Conservation (phyloP, 2,888 invertebrate species). For the Diogma glabrata region DNA sequence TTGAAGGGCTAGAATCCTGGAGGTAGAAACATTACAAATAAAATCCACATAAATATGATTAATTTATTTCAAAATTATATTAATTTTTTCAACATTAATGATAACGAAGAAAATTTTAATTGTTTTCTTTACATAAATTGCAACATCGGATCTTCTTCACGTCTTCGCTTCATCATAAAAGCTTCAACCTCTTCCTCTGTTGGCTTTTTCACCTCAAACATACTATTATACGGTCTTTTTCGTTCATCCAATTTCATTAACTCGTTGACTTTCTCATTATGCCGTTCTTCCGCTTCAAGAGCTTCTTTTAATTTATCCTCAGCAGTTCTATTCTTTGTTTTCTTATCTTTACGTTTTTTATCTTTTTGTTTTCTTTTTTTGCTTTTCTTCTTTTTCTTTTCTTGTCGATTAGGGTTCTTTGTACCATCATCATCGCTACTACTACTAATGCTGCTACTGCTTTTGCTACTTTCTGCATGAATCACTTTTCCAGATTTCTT, state of each 20-base stretch:
- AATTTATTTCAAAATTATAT: background rate
- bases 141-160: constrained; percentile 91
- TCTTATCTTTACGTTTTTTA: constrained; percentile 31
- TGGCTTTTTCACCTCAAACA: constrained; percentile 71
- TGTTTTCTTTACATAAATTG: constrained; percentile 42
- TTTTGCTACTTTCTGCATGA: background rate
- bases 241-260: constrained; percentile 70
- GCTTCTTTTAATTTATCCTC: constrained; percentile 52
- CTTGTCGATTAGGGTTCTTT: background rate
- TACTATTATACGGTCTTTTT: constrained; percentile 87
- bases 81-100: background rate
- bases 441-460: background rate
- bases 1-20: too few relatives aligned
- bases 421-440: background rate
- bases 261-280: constrained; percentile 48
- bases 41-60: too few relatives aligned
- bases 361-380: constrained; percentile 42
- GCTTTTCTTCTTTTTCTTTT: constrained; percentile 20
- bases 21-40: too few relatives aligned
- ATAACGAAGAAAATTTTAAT: background rate
- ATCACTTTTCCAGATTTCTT: too few relatives aligned
- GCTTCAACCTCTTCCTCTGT: constrained; percentile 91
- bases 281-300: constrained; percentile 49
- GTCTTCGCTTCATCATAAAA: constrained; percentile 70
- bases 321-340: constrained; percentile 30